phyloP scores from a whole-genome alignment of 1,140 invertebrate genomes.

The Hycleus cichorii region DNA sequence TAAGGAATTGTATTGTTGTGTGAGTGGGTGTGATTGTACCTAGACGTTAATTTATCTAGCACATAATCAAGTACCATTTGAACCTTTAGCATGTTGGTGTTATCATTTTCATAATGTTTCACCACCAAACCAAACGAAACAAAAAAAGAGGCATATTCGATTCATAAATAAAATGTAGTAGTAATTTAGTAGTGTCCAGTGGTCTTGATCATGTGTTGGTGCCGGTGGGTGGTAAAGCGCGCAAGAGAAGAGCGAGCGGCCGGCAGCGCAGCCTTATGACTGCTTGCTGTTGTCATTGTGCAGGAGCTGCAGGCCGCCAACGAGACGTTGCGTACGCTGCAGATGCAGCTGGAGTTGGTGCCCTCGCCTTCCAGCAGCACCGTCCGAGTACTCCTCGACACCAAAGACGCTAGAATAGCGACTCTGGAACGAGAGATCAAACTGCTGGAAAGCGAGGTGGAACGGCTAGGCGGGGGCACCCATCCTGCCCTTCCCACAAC shows the following conservation, averaged over 20 bases:
- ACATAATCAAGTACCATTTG: slow-evolving; percentile 29
- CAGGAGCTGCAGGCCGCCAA: slow-evolving; percentile 76
- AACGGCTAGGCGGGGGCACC: slow-evolving; percentile 50
- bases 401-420: slow-evolving; percentile 76
- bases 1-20: slow-evolving; percentile 21
- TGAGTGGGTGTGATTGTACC: slow-evolving; percentile 27
- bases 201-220: slow-evolving; percentile 31
- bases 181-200: background rate
- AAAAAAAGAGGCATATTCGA: background rate
- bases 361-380: slow-evolving; percentile 62
- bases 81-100: slow-evolving; percentile 30
- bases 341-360: slow-evolving; percentile 67
- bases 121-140: slow-evolving; percentile 1
- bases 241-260: slow-evolving; percentile 21
- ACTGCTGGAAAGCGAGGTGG: slow-evolving; percentile 62
- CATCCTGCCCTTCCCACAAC: slow-evolving; percentile 23
- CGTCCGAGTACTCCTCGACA: slow-evolving; percentile 69
- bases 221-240: slow-evolving; percentile 32
- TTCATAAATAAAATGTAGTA: background rate
- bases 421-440: slow-evolving; percentile 76
- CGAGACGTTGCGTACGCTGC: slow-evolving; percentile 69
- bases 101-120: slow-evolving; percentile 16
- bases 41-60: slow-evolving; percentile 30
- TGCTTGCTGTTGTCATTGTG: slow-evolving; percentile 33
- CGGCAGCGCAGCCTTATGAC: slow-evolving; percentile 19